Evolutionary conservation across 2,797 vertebrate genomes (phyloP), one percentile per base, ranked within the genome.

Genomic region (Remorina albescens): DNA sequence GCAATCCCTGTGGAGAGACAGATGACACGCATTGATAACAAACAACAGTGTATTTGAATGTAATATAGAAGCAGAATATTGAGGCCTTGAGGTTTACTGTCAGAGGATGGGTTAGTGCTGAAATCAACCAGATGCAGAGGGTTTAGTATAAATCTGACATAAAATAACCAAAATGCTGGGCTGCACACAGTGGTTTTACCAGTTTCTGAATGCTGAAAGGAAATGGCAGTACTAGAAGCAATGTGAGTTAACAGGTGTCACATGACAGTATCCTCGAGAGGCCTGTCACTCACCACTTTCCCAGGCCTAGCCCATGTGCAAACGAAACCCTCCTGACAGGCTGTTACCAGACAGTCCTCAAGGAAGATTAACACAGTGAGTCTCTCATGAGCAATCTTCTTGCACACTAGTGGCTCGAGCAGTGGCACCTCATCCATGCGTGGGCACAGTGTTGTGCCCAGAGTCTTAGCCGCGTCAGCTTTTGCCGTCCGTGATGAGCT

Each of bases 271-370:
- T 88, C 85, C 71, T 86, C 74, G 6, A 65, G 55, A 56, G 79
- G 76, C 75, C 80, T 76, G 76, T 89, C 77, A 97, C 98, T 97
- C 95, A 98, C 98, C 98, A 97, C 97, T 97, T 99, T 99, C 91
- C 98, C 98, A 82, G 98, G 97, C 95, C 98, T 95, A 91, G 97
- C 98, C 98, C 98, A 99, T 91, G 98, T 99, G 97, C 98, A 99
- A 96, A 99, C 94, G 95, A 99, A 99, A 90, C 98, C 98, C 93
- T 99, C 98, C 96, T 99, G 98, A 95, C 98, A 99, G 91, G 97
- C 98, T 94, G 97, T 99, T 94, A 99, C 98, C 95, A 99, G 94
- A 96, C 97, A 99, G 96, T 99, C 98, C 95, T 99, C 98, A 80
- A 99, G 96, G 94, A 99, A 99, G 94, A 99, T 98, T 84, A 99